phyloP scores from a whole-genome alignment of 2,888 invertebrate species.

The Tenodera sinensis region DNA sequence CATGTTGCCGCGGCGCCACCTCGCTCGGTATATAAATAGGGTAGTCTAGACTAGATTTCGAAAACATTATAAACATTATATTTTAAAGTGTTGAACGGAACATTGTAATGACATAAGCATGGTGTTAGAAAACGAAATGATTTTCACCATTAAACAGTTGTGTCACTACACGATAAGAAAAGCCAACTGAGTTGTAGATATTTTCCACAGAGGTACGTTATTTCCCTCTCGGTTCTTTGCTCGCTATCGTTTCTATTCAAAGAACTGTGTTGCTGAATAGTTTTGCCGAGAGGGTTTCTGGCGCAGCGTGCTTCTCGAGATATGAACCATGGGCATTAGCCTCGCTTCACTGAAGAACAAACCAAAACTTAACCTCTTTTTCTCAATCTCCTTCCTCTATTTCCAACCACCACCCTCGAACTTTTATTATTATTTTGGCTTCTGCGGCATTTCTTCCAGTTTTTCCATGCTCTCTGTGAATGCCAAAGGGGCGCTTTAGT shows the following conservation, averaged over 20 bases:
- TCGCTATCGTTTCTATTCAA: neutral
- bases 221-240: neutral
- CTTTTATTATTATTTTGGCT: conserved; percentile 21
- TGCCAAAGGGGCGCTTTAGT: neutral
- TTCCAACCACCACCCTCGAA: conserved; percentile 13
- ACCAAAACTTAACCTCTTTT: neutral
- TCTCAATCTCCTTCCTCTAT: conserved; percentile 2
- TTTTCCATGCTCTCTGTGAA: neutral
- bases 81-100: no score
- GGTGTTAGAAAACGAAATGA: no score
- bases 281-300: neutral
- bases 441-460: neutral
- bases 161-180: no score
- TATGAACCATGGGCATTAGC: conserved; percentile 16
- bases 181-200: no score
- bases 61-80: no score
- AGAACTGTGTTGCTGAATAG: neutral
- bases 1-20: no score
- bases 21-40: no score
- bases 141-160: no score
- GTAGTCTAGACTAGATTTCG: no score
- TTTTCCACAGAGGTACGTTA: no score
- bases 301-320: neutral
- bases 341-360: conserved; percentile 8
- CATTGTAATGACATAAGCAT: no score